phyloP scores from a whole-genome alignment of 2,888 invertebrate genomes.

The Netelia fuscicornis region DNA sequence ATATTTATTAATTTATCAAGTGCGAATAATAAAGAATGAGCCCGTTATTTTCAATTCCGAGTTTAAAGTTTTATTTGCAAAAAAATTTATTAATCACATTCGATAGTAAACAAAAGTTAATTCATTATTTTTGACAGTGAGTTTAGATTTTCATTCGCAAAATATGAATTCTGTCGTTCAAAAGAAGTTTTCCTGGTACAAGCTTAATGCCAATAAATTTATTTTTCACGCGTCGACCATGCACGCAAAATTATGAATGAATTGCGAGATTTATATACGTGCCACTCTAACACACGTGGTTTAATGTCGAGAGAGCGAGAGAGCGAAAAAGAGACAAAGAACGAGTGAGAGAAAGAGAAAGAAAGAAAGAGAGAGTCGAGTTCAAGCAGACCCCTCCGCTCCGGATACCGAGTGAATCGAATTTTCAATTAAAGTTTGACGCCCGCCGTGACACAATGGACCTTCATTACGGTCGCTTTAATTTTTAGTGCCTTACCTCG shows the following conservation, averaged over 20 bases:
- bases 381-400: constrained; percentile 40
- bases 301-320: not conserved
- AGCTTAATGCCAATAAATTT: not conserved
- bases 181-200: not conserved
- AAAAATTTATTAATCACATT: not conserved
- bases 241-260: constrained; percentile 3
- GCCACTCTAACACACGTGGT: constrained; percentile 26
- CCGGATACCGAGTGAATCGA: constrained; percentile 72
- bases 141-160: not conserved
- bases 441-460: constrained; percentile 76
- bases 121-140: not conserved
- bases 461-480: constrained; percentile 76
- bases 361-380: constrained; percentile 5
- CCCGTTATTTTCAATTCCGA: not conserved
- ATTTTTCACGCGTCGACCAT: not conserved
- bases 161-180: not conserved
- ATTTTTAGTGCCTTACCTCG: constrained; percentile 64
- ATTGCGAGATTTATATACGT: not conserved
- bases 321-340: constrained; percentile 2
- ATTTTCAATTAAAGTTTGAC: constrained; percentile 75
- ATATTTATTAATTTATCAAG: not conserved
- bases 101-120: not conserved
- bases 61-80: not conserved
- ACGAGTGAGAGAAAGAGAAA: not conserved
- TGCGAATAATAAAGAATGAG: not conserved